Evolutionary conservation across 37 sponge, comb jelly and placozoan species (phyloP), one percentile per base, ranked within the genome.

Genomic region (Agelas oroides): DNA sequence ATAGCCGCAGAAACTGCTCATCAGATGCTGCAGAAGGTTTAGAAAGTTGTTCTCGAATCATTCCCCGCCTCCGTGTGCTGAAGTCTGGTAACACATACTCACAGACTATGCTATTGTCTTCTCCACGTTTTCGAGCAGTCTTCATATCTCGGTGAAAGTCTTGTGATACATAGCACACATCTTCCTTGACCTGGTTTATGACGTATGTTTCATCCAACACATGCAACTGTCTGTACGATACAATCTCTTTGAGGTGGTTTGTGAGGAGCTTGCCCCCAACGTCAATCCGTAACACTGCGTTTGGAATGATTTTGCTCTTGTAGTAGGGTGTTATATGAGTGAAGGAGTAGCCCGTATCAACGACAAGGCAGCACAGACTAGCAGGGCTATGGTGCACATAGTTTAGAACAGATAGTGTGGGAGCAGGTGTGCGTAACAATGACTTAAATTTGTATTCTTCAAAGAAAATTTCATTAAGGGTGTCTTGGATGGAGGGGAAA

Each of bases 171-270:
- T 85, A 96, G 55, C 99, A 99, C 6, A 72, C 75, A 69, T 96
- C 99, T 85, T 99, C 99, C 85, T 99, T 99, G 30, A 95, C 97
- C 71, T 97, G 99, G 70, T 96, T 96, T 83, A 96, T 89, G 11
- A 96, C 99, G 66, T 93, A 93, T 1, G 99, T 96, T 67, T 99
- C 99, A 70, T 99, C 99, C 80, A 96, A 32, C 19, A 99, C 97
- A 17, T 99, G 97, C 24, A 99, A 74, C 86, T 99, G 99, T 12
- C 99, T 74, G 69, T 99, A 99, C 17, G 99, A 99, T 0, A 95
- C 80, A 18, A 93, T 83, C 75, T 99, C 99, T 59, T 99, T 99
- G 58, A 99, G 78, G 19, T 95, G 89, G 54, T 99, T 99, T 21
- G 95, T 97, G 67, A 99, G 80, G 54, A 97, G 55, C 61, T 99